Conservation (phyloP, 2,113 vertebrate species). For the Baryphthengus martii region DNA sequence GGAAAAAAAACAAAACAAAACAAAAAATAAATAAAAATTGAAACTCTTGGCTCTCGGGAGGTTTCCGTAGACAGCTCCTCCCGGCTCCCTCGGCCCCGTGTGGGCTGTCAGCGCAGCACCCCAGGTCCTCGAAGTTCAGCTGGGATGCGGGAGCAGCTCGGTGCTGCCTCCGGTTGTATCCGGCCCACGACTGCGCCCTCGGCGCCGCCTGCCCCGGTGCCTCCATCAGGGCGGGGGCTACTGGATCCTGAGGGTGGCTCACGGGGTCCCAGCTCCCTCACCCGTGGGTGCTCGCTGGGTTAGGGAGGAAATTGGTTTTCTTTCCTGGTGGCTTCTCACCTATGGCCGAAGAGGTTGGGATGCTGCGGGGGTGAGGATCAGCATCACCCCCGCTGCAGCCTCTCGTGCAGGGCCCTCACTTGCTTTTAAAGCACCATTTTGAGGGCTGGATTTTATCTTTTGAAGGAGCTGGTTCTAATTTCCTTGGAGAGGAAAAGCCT, state of each 20-base stretch:
- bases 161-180: not conserved
- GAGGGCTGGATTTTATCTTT: not conserved
- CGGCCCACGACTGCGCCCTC: not conserved
- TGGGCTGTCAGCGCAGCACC: not conserved
- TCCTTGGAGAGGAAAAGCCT: not conserved
- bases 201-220: not conserved
- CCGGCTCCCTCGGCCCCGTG: constrained; percentile 22
- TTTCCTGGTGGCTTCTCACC: not conserved
- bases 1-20: not conserved
- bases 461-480: not conserved
- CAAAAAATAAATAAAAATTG: not conserved
- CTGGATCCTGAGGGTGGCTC: not conserved
- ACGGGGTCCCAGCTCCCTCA: accelerated
- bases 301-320: not conserved
- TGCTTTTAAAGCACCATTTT: not conserved
- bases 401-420: not conserved
- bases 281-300: not conserved
- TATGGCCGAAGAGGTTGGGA: not conserved
- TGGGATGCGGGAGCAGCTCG: not conserved
- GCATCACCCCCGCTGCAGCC: not conserved
- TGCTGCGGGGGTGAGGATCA: not conserved
- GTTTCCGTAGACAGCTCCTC: not conserved
- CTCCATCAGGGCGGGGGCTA: not conserved
- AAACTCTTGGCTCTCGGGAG: constrained; percentile 16
- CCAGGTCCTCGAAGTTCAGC: not conserved